These are phyloP conservation scores for Melanerpes formicivorus DNA, from an alignment of 2,113 vertebrate species.

Conservation along the genomic window DNA sequence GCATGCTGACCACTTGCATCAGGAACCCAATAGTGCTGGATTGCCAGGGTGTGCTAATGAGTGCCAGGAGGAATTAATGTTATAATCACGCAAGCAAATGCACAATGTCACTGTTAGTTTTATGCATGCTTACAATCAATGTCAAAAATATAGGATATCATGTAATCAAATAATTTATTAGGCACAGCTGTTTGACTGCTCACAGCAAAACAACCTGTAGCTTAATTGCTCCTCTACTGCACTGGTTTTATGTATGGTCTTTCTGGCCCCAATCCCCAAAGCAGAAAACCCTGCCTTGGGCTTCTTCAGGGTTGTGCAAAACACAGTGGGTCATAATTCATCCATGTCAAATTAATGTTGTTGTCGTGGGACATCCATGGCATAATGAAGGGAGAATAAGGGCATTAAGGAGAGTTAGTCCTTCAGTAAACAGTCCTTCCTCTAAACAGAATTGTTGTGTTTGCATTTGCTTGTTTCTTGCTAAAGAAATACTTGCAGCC, in stretches of 20 bases:
- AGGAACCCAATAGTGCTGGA: not conserved
- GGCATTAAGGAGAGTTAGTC: slow-evolving; percentile 89
- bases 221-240: slow-evolving; percentile 78
- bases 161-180: slow-evolving; percentile 80
- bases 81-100: slow-evolving; percentile 9
- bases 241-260: slow-evolving; percentile 64
- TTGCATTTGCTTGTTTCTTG: too few relatives aligned
- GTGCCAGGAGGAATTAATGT: not conserved
- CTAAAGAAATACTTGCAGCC: not conserved
- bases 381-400: slow-evolving; percentile 88
- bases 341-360: slow-evolving; percentile 85
- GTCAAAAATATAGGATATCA: slow-evolving; percentile 44
- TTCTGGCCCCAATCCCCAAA: slow-evolving; percentile 72
- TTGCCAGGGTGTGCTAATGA: not conserved
- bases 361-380: slow-evolving; percentile 87
- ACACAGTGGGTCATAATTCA: slow-evolving; percentile 88
- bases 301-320: slow-evolving; percentile 54
- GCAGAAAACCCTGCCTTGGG: slow-evolving; percentile 77
- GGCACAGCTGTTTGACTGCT: slow-evolving; percentile 75
- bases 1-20: not conserved
- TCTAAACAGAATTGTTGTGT: not conserved
- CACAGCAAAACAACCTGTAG: slow-evolving; percentile 78
- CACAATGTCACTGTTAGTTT: slow-evolving; percentile 30
- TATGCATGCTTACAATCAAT: slow-evolving; percentile 44
- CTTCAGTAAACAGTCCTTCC: slow-evolving; percentile 55